Evolutionary conservation across 2,797 vertebrate species (phyloP).

Genomic region (Peromyscus attwateri): DNA sequence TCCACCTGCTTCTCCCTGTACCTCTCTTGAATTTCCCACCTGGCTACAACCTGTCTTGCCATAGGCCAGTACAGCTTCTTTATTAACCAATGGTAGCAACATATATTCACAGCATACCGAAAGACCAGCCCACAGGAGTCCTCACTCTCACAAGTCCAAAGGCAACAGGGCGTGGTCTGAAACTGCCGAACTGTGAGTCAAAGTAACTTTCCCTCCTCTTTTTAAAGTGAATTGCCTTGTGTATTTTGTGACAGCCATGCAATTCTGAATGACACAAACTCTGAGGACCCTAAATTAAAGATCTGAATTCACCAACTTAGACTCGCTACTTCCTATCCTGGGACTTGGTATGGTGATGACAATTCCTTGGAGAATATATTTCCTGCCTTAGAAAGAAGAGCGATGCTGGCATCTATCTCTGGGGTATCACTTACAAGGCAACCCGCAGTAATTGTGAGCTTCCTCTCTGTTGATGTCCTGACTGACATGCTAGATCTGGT

Average conservation of each 20-base stretch:
- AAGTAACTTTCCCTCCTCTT: background rate
- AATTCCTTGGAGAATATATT: background rate
- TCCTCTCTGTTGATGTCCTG: fast-evolving
- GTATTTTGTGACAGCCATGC: background rate
- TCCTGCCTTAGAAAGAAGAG: background rate
- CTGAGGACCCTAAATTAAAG: background rate
- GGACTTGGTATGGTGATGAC: background rate
- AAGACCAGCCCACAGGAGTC: no score
- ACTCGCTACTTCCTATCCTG: background rate
- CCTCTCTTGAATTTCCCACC: no score
- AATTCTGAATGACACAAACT: background rate
- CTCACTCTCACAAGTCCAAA: no score
- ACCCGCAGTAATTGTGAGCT: fast-evolving
- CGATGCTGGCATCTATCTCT: background rate
- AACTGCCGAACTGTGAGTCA: background rate
- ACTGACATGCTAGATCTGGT: fast-evolving
- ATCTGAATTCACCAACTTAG: background rate
- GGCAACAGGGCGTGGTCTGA: background rate
- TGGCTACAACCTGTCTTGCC: no score
- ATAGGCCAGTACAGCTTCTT: no score
- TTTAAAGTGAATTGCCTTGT: background rate
- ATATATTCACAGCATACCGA: no score
- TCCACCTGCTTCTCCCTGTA: no score
- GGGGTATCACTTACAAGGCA: background rate
- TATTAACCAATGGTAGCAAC: no score